Evolutionary conservation across 2,113 vertebrate genomes (phyloP).

Genomic region (Austrofundulus limnaeus): DNA sequence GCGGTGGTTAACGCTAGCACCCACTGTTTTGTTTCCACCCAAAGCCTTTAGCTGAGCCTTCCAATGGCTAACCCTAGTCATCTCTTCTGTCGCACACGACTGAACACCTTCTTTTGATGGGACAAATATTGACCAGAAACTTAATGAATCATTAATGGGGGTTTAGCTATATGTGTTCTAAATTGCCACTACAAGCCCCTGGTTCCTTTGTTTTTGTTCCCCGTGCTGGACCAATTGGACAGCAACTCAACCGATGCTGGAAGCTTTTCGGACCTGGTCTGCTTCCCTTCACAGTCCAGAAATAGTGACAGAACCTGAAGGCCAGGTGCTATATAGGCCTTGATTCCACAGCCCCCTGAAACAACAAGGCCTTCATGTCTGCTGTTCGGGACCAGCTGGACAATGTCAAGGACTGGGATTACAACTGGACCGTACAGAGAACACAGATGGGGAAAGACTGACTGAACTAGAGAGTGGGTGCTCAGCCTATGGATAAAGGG

Average conservation of each 20-base stretch:
- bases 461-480: conserved; percentile 61
- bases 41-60: conserved; percentile 62
- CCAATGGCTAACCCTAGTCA: conserved; percentile 63
- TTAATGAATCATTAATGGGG: conserved; percentile 69
- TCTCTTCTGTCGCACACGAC: conserved; percentile 54
- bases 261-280: conserved; percentile 42
- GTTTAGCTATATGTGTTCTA: conserved; percentile 59
- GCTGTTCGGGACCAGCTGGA: conserved; percentile 59
- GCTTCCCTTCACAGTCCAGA: conserved; percentile 46
- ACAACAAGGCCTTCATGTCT: conserved; percentile 56
- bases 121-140: conserved; percentile 68
- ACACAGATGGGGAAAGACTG: conserved; percentile 44
- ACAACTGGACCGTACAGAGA: conserved; percentile 59
- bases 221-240: conserved; percentile 51
- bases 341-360: conserved; percentile 45
- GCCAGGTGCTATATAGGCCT: conserved; percentile 45
- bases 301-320: conserved; percentile 55
- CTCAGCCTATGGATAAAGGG: conserved; percentile 54
- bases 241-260: conserved; percentile 33
- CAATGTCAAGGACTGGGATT: conserved; percentile 59
- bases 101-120: conserved; percentile 57
- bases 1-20: conserved; percentile 54
- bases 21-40: conserved; percentile 48
- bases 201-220: conserved; percentile 43
- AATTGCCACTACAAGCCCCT: conserved; percentile 62